phyloP scores from a whole-genome alignment of 2,888 invertebrate genomes.

The Ennomos quercinarius region DNA sequence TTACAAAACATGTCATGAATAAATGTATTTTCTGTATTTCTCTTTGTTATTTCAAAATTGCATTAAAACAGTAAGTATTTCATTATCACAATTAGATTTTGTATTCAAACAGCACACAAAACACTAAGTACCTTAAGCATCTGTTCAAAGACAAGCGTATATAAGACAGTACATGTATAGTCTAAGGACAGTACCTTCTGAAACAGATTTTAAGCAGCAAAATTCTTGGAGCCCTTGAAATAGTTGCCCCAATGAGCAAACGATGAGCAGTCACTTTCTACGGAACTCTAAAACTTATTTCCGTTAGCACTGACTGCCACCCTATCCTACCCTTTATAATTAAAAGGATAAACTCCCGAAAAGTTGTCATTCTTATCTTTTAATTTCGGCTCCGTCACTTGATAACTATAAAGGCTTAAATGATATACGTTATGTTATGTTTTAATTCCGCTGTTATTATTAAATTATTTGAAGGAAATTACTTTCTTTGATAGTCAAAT shows the following conservation, averaged over 20 bases:
- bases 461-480: slow-evolving; percentile 21
- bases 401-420: slow-evolving; percentile 17
- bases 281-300: slow-evolving; percentile 23
- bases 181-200: too few species aligned
- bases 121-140: too few species aligned
- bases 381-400: slow-evolving; percentile 25
- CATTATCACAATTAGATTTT: too few species aligned
- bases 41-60: too few species aligned
- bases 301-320: slow-evolving; percentile 17
- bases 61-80: too few species aligned
- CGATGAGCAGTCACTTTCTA: slow-evolving; percentile 12
- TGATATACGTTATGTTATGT: background rate
- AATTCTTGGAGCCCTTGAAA: background rate
- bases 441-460: slow-evolving; percentile 12
- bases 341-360: slow-evolving; percentile 23
- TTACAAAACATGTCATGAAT: too few species aligned
- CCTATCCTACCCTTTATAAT: slow-evolving; percentile 24
- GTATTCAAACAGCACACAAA: too few species aligned
- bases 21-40: too few species aligned
- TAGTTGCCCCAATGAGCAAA: slow-evolving; percentile 19
- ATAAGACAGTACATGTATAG: too few species aligned
- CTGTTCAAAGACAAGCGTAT: too few species aligned
- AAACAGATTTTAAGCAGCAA: too few species aligned
- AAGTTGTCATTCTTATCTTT: slow-evolving; percentile 27
- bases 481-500: slow-evolving; percentile 20